A percentile compares a stretch with the other conserved stretches of the same genome.
Evolutionary conservation across 2,888 invertebrate genomes (phyloP).

Genomic region (Pyrgus malvae): DNA sequence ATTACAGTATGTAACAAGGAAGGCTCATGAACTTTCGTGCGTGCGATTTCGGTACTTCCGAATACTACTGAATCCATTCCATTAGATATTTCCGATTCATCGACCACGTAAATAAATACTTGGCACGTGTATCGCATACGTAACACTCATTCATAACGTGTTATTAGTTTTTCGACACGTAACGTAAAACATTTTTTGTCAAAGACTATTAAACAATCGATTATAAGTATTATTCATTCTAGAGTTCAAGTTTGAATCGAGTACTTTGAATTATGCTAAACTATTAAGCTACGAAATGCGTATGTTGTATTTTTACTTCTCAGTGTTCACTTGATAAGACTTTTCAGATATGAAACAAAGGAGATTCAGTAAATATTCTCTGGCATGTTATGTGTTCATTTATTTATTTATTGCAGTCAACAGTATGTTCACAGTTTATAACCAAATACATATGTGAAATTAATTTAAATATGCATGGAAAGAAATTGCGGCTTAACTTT

Average conservation of each 20-base stretch:
- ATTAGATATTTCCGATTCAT: slow-evolving; percentile 9
- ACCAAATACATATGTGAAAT: too few species aligned
- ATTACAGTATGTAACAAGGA: slow-evolving; percentile 10
- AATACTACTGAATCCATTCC: neutral
- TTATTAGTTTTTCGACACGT: neutral
- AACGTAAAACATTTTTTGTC: slow-evolving; percentile 8
- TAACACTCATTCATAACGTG: slow-evolving; percentile 1
- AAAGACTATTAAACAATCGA: neutral
- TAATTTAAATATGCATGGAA: too few species aligned
- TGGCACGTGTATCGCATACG: slow-evolving; percentile 1
- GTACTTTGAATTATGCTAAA: neutral
- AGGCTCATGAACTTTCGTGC: slow-evolving; percentile 3
- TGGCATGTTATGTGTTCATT: too few species aligned
- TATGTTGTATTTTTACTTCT: too few species aligned
- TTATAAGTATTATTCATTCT: neutral
- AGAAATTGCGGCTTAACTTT: too few species aligned
- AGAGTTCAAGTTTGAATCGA: slow-evolving; percentile 3
- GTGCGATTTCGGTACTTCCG: slow-evolving; percentile 6
- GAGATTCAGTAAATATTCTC: too few species aligned
- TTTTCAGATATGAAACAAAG: too few species aligned
- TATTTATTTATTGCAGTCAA: too few species aligned
- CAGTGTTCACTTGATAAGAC: too few species aligned
- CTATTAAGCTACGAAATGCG: too few species aligned
- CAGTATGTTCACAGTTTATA: too few species aligned
- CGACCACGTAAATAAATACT: slow-evolving; percentile 1